Evolutionary conservation across 2,113 vertebrate species (phyloP).

Genomic region (Forbesichthys papilliferus): DNA sequence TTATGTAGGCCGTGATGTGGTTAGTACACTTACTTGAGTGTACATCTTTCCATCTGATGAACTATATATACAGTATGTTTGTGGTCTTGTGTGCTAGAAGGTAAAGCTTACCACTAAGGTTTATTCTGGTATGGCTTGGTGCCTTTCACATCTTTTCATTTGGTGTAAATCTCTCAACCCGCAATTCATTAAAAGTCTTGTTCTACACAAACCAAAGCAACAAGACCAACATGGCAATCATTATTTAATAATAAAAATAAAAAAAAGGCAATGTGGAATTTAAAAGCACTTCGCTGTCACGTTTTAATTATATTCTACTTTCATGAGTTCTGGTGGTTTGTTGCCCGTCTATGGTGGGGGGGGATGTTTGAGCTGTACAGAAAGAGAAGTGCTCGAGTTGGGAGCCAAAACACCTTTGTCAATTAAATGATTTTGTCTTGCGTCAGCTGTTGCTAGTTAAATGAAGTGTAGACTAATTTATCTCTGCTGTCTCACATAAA

Average conservation of each 20-base stretch:
- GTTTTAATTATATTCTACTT: constrained; percentile 60
- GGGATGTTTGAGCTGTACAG: constrained; percentile 4
- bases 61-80: constrained; percentile 9
- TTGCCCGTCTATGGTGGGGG: constrained; percentile 34
- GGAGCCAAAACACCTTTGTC: constrained; percentile 53
- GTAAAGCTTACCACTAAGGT: constrained; percentile 41
- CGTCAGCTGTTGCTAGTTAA: constrained; percentile 46
- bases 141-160: constrained; percentile 51
- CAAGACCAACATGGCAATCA: constrained; percentile 45
- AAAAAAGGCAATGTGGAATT: constrained; percentile 17
- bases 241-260: constrained; percentile 40
- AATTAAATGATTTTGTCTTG: constrained; percentile 35
- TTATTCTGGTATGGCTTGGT: constrained; percentile 27
- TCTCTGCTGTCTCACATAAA: constrained; percentile 34
- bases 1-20: background rate
- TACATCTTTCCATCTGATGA: constrained; percentile 27
- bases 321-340: constrained; percentile 65
- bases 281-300: constrained; percentile 33
- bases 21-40: background rate
- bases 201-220: constrained; percentile 47
- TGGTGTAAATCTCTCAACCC: constrained; percentile 45
- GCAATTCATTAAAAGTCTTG: constrained; percentile 61
- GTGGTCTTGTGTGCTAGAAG: constrained; percentile 25
- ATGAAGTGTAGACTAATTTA: constrained; percentile 20
- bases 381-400: constrained; percentile 29